Evolutionary conservation across 2,797 vertebrate species (phyloP), one percentile per base, ranked within the genome.

Genomic region (Corythornis leucogaster): DNA sequence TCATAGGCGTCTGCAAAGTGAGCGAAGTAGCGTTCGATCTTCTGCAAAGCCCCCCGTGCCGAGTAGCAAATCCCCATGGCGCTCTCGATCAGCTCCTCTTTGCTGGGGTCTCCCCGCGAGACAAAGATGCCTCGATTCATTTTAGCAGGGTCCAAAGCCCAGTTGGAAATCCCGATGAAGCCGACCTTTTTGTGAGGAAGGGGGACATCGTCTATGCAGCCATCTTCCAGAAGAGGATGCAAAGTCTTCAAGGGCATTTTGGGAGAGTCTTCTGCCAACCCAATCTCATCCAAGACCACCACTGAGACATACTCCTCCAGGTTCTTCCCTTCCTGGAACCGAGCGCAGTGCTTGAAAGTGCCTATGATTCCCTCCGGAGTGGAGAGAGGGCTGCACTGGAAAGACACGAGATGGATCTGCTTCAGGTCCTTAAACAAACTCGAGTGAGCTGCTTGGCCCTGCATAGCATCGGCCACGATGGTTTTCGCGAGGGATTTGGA

Each of bases 121-220:
- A 99, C 99, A 90, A 99, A 99, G 77, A 99, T 99, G 30, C 99
- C 99, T 90, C 99, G 97, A 96, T 99, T 99, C 99, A 99, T 99
- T 87, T 99, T 99, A 92, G 99, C 99, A 5, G 99, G 99, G 93
- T 99, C 99, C 87, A 99, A 97, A 9, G 99, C 99, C 99, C 99
- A 99, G 96, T 99, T 99, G 73, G 99, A 99, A 89, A 99, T 99
- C 6, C 99, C 99, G 2, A 99, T 97, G 75, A 99, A 99, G 87
- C 99, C 99, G 33, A 99, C 99, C 73, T 99, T 99, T 88, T 98
- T 99, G 97, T 99, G 98, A 26, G 99, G 98, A 58, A 98, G 97
- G 2, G 98, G 98, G 30, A 98, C 97, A 26, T 99, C 99, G 3
- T 99, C 99, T 76, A 99, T 98, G 96, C 99, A 99, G 6, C 99